Base-by-base conservation (phyloP, 1,140 invertebrate genomes). In the Eulimnadia texana region DNA sequence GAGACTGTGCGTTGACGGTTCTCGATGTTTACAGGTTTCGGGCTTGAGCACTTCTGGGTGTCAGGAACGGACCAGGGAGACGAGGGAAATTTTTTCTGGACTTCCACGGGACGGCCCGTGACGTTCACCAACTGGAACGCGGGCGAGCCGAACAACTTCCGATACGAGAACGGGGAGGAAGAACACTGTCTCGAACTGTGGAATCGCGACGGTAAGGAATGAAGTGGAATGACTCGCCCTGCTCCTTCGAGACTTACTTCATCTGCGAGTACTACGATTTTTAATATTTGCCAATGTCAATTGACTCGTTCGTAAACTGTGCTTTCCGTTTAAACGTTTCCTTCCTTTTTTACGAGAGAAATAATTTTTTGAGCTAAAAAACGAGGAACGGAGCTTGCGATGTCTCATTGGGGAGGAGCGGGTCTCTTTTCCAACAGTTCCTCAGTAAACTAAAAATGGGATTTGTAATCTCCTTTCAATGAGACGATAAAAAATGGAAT, bases 121-220 rank as follows among this genome's bases (percentile, higher is more conserved):
- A 90, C 87, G 27, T 93, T 88, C 73, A 89, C 88, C 62, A 93
- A 93, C 72, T 92, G 88, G 89, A 92, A 92, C 73, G 85, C 88
- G 9, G 90, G 88, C 3, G 88, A 91, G 70, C 88, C 88, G 0
- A 91, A 91, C 73, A 91, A 91, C 75, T 90, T 90, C 78, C 80
- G 86, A 68, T 93, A 93, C 72, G 90, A 92, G 73, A 92, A 92
- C 68, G 88, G 88, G 0, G 89, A 93, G 73, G 87, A 91, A 70
- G 90, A 93, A 71, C 89, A 92, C 71, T 93, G 89, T 68, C 69
- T 93, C 65, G 89, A 92, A 73, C 73, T 93, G 9, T 93, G 89
- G 90, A 90, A 93, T 74, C 78, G 89, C 64, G 88, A 92, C 68
- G 88, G 87, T 53, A 92, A 92, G 74, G 89, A 88, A 73, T 92